Evolutionary conservation across 2,797 vertebrate species (phyloP).

Genomic region (Lagorchestes hirsutus): DNA sequence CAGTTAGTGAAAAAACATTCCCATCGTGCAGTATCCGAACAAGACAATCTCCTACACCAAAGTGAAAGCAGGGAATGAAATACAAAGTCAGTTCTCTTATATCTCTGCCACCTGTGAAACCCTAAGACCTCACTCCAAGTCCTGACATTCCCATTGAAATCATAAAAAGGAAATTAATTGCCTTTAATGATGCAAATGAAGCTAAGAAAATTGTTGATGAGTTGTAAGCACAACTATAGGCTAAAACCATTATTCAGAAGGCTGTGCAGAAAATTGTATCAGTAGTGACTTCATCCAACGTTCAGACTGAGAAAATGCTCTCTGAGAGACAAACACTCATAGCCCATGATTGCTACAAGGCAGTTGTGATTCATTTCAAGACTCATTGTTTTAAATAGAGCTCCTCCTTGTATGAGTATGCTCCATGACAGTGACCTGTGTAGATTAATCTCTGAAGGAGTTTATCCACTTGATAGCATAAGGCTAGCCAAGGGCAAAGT

Average conservation of each 20-base stretch:
- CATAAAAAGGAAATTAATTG: constrained; percentile 94
- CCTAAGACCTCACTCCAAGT: constrained; percentile 91
- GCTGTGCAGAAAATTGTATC: constrained; percentile 88
- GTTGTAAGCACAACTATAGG: constrained; percentile 90
- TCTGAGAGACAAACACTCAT: constrained; percentile 84
- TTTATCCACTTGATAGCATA: constrained; percentile 91
- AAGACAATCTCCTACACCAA: constrained; percentile 90
- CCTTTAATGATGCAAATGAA: constrained; percentile 87
- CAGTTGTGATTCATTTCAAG: constrained; percentile 89
- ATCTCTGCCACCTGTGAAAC: constrained; percentile 84
- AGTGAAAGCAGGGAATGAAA: constrained; percentile 86
- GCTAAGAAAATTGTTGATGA: constrained; percentile 85
- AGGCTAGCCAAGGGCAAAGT: constrained; percentile 89
- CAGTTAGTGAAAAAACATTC: constrained; percentile 93
- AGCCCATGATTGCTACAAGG: constrained; percentile 90
- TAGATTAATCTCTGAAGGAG: constrained; percentile 94
- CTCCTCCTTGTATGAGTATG: constrained; percentile 90
- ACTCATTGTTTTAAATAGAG: constrained; percentile 96
- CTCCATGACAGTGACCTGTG: constrained; percentile 92
- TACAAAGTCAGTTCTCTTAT: constrained; percentile 76
- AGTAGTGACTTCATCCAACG: constrained; percentile 81
- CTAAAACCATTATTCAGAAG: constrained; percentile 87
- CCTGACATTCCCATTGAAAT: constrained; percentile 95
- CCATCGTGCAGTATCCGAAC: constrained; percentile 97
- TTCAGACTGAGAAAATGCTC: constrained; percentile 83